A percentile compares a stretch with the other conserved stretches of the same genome.
Conservation (phyloP, 2,888 invertebrate species). For the Tenthredo amoena region DNA sequence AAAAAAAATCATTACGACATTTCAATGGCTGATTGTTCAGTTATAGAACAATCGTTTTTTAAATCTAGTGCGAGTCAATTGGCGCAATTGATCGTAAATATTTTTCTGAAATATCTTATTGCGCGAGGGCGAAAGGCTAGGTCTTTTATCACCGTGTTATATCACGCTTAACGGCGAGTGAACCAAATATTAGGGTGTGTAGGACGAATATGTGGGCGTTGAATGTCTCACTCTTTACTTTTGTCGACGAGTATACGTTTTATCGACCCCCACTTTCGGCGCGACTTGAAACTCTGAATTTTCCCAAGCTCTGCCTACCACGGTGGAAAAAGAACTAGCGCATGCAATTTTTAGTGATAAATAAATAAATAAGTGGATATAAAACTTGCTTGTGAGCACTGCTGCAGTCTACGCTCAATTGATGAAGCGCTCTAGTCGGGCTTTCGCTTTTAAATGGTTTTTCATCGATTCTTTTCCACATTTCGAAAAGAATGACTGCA, state of each 20-base stretch:
- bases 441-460: slow-evolving; percentile 79
- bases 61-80: background rate
- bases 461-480: slow-evolving; percentile 92
- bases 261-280: background rate
- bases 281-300: background rate
- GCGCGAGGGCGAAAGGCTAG: background rate
- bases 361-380: background rate
- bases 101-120: background rate
- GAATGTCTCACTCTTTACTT: slow-evolving; percentile 6
- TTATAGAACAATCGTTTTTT: background rate
- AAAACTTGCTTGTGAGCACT: slow-evolving; percentile 84
- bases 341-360: background rate
- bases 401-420: slow-evolving; percentile 86
- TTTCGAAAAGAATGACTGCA: slow-evolving; percentile 92
- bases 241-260: slow-evolving; percentile 12
- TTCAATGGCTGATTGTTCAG: slow-evolving; percentile 74
- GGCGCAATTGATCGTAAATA: background rate
- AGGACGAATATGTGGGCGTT: background rate
- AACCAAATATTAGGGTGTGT: background rate
- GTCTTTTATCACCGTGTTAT: background rate
- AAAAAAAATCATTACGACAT: slow-evolving; percentile 67
- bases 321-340: background rate
- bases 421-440: slow-evolving; percentile 68
- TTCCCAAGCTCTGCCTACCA: background rate
- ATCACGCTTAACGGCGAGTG: background rate